Evolutionary conservation across 2,888 invertebrate species (phyloP), one percentile per base, ranked within the genome.

Genomic region (Mythimna pallens): DNA sequence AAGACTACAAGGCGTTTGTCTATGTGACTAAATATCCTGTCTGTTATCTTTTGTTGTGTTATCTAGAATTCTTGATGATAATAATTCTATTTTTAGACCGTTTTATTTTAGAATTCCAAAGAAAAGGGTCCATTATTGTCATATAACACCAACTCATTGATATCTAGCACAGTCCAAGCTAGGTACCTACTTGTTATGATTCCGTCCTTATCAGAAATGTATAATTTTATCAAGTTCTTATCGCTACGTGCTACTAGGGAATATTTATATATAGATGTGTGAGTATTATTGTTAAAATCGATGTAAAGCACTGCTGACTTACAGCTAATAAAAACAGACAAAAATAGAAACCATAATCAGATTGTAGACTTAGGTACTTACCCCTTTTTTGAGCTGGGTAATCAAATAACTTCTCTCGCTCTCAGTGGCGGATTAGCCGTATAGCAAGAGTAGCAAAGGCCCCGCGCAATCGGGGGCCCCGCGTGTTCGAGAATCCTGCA

Each of bases 221-320:
- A 83, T 83, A 66, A 75, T 62, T 65, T 84, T 70, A 81, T 81
- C 77, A 61, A 7, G 12, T n/a, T n/a, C 20, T 81, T 84, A 81
- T 81, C 85, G 70, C 55, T 25, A 12, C 69, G 62, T 17, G 70
- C 81, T 65, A 52, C 77, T 59, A 25, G n/a, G 2, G 36, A 74
- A 59, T 80, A 81, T 80, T 80, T 63, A 69, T 84, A 75, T 63
- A 69, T 84, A 75, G 55, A 66, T 61, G 55, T 36, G 34, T 40
- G 68, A 50, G 59, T 69, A 43, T 59, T 71, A 71, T 78, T 78
- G 65, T 78, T 82, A 25, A 17, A 36, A 10, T 22, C 57, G 52
- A 50, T 14, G 55, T 34, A 0, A 30, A 52, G 10, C 8, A 14
- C 12, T 54, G 20, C 67, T 62, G 30, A 36, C 34, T 36, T 36